Evolutionary conservation across 1,140 invertebrate species (phyloP), one percentile per base, ranked within the genome.

Genomic region (Cyphomyrmex costatus): DNA sequence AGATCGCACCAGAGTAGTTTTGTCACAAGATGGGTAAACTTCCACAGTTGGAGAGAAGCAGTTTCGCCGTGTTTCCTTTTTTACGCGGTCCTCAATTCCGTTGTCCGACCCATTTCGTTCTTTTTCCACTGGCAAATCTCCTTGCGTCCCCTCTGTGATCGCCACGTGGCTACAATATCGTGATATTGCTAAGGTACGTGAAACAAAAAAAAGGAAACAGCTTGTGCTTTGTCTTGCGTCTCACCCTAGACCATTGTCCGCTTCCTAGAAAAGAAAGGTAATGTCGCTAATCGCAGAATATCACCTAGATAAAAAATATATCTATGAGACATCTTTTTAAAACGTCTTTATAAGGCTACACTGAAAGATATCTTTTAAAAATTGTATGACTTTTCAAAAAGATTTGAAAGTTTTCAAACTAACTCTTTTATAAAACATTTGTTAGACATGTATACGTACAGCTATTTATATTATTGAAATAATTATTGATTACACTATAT

Each of bases 21-120:
- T 30, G 76, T 73, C 56, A 53, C 85, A 65, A 89, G 89, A 90
- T 90, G 83, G 65, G 86, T 86, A 90, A 90, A 89, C 89, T 90
- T 90, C 60, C 51, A 60, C 58, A 89, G 89, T 85, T 80, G 89
- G 89, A 73, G 77, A 84, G 66, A 65, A 83, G 60, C 85, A 65
- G 56, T 86, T 68, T 83, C n/a, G 49, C n/a, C 36, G 19, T 74
- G 79, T 87, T 87, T 87, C 66, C 60, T 74, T 86, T 77, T 73
- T 80, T 73, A 77, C 27, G 46, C 73, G 66, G 21, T 24, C 14
- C 70, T 82, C 79, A 61, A 83, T 83, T 24, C 27, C 42, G 19
- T 12, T 46, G 68, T 73, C 78, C 24, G 36, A 71, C 66, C 53
- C 36, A 16, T 49, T 21, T 46, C 24, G 53, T 74, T 16, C 36